Percentiles rank a stretch among this genome's conserved stretches.
These are phyloP conservation scores for Ammodytes dubius DNA, from an alignment of 2,113 vertebrate species.

Conservation along the genomic window DNA sequence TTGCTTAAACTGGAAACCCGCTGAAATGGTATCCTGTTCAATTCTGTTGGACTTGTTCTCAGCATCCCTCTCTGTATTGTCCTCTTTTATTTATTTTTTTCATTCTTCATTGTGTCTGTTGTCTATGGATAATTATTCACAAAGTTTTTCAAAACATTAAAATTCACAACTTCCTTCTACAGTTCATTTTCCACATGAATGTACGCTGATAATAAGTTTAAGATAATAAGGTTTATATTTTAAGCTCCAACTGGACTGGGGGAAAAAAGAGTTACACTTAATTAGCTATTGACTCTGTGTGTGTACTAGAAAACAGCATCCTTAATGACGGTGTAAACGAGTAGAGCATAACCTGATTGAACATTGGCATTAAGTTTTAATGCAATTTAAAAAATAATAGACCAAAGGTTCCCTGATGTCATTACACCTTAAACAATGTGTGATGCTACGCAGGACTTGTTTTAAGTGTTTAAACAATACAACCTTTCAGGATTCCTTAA, in stretches of 20 bases:
- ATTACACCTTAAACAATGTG: not conserved
- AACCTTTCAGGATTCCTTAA: not conserved
- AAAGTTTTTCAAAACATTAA: slow-evolving; percentile 9
- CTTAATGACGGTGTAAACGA: not conserved
- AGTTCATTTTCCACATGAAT: slow-evolving; percentile 30
- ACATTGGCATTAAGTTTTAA: not conserved
- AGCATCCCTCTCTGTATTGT: slow-evolving; percentile 33
- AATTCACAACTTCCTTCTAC: slow-evolving; percentile 18
- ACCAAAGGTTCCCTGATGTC: not conserved
- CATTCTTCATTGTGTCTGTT: not conserved
- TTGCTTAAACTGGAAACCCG: slow-evolving; percentile 59
- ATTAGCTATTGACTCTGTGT: slow-evolving; percentile 3
- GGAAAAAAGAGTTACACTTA: slow-evolving; percentile 4
- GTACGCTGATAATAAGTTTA: slow-evolving; percentile 38
- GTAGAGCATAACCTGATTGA: slow-evolving; percentile 17
- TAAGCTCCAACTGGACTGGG: slow-evolving; percentile 14
- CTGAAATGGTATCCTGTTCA: slow-evolving; percentile 71
- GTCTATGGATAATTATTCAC: slow-evolving; percentile 17
- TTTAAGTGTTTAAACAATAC: not conserved
- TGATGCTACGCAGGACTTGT: not conserved
- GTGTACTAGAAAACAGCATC: slow-evolving; percentile 18
- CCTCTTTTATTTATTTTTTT: not conserved
- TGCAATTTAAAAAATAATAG: not conserved
- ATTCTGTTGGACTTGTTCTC: slow-evolving; percentile 63
- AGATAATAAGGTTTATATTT: slow-evolving; percentile 34